Evolutionary conservation across 2,888 invertebrate genomes (phyloP).

Genomic region (Atherix ibis): DNA sequence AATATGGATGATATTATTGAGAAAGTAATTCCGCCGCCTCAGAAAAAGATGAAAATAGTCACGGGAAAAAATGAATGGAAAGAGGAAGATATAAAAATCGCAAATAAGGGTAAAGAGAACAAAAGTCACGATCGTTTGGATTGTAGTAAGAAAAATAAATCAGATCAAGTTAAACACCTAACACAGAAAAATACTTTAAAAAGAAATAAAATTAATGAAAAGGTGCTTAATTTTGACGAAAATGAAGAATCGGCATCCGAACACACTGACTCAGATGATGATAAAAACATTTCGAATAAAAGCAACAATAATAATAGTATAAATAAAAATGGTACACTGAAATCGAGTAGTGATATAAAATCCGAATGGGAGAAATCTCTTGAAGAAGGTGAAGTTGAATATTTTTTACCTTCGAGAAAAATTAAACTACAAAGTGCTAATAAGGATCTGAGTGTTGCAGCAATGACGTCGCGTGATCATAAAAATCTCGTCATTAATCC

Average conservation of each 20-base stretch:
- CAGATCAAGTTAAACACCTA: neutral
- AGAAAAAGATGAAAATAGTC: conserved; percentile 6
- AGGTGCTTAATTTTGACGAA: neutral
- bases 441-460: conserved; percentile 16
- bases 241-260: neutral
- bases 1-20: conserved; percentile 26
- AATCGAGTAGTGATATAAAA: too few species aligned
- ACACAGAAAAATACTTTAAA: conserved; percentile 2
- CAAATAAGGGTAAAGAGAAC: conserved; percentile 10
- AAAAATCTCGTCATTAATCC: conserved; percentile 17
- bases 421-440: conserved; percentile 22
- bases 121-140: too few species aligned
- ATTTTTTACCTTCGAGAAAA: conserved; percentile 25
- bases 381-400: conserved; percentile 31
- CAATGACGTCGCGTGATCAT: conserved; percentile 11
- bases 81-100: conserved; percentile 4
- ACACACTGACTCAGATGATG: neutral
- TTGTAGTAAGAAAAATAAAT: conserved; percentile 9
- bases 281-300: too few species aligned
- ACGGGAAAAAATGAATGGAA: neutral
- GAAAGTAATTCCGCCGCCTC: conserved; percentile 20
- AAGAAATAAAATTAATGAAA: conserved; percentile 1
- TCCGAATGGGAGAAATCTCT: conserved; percentile 32
- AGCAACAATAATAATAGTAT: neutral
- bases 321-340: too few species aligned